Conservation (phyloP, 1,140 invertebrate genomes). For the fruit fly (Drosophila melanogaster) region DNA sequence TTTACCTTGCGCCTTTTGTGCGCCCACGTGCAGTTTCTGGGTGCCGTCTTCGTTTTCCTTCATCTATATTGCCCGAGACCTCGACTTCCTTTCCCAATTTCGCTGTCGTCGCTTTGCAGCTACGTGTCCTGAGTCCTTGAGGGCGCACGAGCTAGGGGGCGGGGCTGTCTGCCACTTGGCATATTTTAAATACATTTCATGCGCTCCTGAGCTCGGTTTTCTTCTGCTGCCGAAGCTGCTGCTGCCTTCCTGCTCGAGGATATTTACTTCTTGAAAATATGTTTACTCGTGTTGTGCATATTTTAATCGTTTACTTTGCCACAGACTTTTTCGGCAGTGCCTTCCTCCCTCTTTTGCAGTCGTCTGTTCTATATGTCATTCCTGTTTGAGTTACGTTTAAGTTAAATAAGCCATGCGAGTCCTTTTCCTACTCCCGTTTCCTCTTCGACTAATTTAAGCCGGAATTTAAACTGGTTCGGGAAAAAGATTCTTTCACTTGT, state of each 20-base stretch:
- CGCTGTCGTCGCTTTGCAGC: conserved; percentile 63
- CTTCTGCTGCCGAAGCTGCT: conserved; percentile 35
- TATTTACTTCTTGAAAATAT: conserved; percentile 84
- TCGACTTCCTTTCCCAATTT: conserved; percentile 36
- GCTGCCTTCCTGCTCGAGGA: conserved; percentile 65
- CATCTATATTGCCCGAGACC: conserved; percentile 25
- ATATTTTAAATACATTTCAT: conserved; percentile 84
- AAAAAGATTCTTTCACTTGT: conserved; percentile 17
- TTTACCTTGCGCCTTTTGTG: conserved; percentile 84
- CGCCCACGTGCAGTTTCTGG: conserved; percentile 72
- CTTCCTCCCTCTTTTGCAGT: neutral
- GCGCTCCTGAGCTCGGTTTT: conserved; percentile 75
- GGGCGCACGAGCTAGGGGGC: neutral
- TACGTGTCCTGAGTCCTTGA: conserved; percentile 55
- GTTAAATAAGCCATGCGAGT: conserved; percentile 78
- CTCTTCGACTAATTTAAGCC: conserved; percentile 39
- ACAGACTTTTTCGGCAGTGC: conserved; percentile 61
- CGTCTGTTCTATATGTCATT: conserved; percentile 33
- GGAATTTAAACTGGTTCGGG: conserved; percentile 38
- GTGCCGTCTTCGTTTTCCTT: conserved; percentile 29
- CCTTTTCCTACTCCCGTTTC: conserved; percentile 10
- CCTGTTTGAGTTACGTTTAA: conserved; percentile 78
- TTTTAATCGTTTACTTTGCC: conserved; percentile 84
- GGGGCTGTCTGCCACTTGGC: conserved; percentile 72
- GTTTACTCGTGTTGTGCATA: conserved; percentile 85